Evolutionary conservation across 1,140 invertebrate genomes (phyloP), one percentile per base, ranked within the genome.

Genomic region (Zaprionus inermis): DNA sequence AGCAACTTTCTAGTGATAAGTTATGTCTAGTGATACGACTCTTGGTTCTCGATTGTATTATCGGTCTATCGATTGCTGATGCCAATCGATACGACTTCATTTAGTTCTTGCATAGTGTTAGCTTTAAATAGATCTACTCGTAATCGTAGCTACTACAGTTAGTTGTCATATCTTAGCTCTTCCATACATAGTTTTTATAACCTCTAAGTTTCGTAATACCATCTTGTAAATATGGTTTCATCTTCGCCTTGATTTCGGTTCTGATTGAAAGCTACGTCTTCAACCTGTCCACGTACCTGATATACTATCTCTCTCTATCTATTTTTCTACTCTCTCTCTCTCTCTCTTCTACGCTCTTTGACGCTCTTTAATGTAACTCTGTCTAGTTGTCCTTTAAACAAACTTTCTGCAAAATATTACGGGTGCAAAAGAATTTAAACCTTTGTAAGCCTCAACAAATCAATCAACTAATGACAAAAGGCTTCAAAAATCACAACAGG

Each of bases 251-350:
- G 38, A 55, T 57, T 52, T 64, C 12, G 6, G 28, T 49, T 49
- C 44, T 16, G 36, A 75, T 65, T 81, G 70, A 79, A 86, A 79
- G 83, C 82, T 76, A 86, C 72, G 76, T 77, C 72, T 88, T 88
- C 80, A 83, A 83, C 79, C 83, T 86, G 84, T 86, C 83, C 83
- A 79, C 55, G 83, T 86, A 86, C 82, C 82, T 86, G 82, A 86
- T 76, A 73, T 41, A 34, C 54, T 56, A 49, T 76, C 52, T 54
- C 44, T 51, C 32, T 54, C 38, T 65, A 14, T 72, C 34, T 52
- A 22, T 32, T 16, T 28, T 18, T 32, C 28, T 24, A 55, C 55
- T 64, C 56, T 79, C 46, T 44, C 51, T 63, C 14, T 46, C 22
- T 67, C 12, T 64, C 60, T 79, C 36, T 60, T 24, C 22, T 32